These are phyloP conservation scores for Semnornis frantzii DNA, from an alignment of 2,113 vertebrate species.

Conservation along the genomic window DNA sequence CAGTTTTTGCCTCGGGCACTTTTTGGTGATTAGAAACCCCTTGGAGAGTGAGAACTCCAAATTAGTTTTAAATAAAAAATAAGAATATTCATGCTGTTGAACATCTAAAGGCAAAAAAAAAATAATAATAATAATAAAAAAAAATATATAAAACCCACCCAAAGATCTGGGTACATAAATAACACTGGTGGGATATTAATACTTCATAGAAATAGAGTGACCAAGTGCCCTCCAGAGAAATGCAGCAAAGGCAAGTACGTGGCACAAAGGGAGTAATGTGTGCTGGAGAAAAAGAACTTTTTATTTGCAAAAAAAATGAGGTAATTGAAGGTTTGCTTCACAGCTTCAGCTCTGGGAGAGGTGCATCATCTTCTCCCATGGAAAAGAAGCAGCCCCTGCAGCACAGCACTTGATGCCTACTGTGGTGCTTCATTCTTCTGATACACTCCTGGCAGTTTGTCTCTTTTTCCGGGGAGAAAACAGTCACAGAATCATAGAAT, in stretches of 20 bases:
- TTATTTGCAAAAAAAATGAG: neutral
- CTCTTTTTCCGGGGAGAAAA: neutral
- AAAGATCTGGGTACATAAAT: constrained; percentile 81
- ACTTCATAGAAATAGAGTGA: constrained; percentile 70
- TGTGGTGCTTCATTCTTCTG: neutral
- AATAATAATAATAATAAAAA: neutral
- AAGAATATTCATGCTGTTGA: constrained; percentile 97
- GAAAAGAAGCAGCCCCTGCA: neutral
- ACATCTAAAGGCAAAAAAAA: constrained; percentile 94
- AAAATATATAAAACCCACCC: too few species aligned
- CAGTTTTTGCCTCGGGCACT: constrained; percentile 90
- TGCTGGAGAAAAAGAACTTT: neutral
- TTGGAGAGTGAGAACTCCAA: constrained; percentile 94
- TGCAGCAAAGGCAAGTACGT: constrained; percentile 26
- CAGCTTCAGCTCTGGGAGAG: neutral
- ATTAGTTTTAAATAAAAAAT: constrained; percentile 99
- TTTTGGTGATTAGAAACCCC: constrained; percentile 98
- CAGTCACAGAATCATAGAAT: too few species aligned
- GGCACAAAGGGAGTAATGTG: constrained; percentile 27
- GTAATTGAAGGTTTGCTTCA: neutral
- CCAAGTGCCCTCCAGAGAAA: constrained; percentile 46
- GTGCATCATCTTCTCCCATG: neutral
- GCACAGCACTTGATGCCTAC: neutral
- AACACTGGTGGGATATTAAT: constrained; percentile 83
- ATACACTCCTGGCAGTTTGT: neutral